Evolutionary conservation across 2,113 vertebrate genomes (phyloP).

Genomic region (Anarhynchus alexandrinus): DNA sequence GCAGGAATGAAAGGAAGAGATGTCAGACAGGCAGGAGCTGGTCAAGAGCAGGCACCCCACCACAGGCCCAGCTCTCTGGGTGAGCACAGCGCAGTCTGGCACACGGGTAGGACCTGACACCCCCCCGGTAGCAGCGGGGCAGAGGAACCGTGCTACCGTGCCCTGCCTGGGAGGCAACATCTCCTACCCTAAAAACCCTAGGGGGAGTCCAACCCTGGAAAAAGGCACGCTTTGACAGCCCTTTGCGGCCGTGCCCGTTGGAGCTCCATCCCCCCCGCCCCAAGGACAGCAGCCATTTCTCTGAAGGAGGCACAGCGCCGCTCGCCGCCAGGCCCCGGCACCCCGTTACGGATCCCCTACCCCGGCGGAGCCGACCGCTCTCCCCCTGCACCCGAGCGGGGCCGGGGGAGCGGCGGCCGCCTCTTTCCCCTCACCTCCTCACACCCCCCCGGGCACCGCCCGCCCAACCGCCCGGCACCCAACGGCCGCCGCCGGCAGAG

Average conservation of each 20-base stretch:
- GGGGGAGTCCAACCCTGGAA: fast-evolving
- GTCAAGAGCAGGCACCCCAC: too few relatives aligned
- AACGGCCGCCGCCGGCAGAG: constrained; percentile 34
- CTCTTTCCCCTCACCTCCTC: background rate
- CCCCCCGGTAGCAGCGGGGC: background rate
- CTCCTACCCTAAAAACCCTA: background rate
- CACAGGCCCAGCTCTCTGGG: background rate
- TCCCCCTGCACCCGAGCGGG: background rate
- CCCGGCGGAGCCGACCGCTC: background rate
- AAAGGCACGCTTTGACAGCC: background rate
- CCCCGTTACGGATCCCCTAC: too few relatives aligned
- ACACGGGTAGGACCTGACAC: background rate
- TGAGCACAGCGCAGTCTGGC: background rate
- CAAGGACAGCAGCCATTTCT: background rate
- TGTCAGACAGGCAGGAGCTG: background rate
- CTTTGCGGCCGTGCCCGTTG: too few relatives aligned
- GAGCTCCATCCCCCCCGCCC: background rate
- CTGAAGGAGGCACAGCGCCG: background rate
- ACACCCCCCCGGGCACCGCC: background rate
- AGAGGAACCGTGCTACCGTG: background rate
- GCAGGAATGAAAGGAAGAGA: background rate
- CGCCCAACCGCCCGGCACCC: background rate
- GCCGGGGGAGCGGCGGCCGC: background rate
- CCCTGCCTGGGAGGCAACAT: background rate
- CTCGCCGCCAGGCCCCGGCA: too few relatives aligned